Evolutionary conservation across 2,888 invertebrate species (phyloP).

Genomic region (Cephalotes varians): DNA sequence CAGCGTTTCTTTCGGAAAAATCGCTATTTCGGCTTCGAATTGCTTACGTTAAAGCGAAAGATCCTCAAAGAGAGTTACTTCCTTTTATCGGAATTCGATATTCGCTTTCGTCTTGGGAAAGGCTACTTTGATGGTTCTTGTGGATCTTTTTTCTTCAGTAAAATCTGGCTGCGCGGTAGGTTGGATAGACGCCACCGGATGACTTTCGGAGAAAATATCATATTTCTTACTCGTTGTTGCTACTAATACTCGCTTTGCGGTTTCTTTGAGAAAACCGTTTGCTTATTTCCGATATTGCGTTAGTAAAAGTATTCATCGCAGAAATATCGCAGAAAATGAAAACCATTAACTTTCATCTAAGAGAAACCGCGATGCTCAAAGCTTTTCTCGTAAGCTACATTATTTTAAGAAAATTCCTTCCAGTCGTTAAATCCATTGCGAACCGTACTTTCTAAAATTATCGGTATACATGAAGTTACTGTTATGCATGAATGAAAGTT

Average conservation of each 20-base stretch:
- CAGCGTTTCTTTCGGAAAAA: slow-evolving; percentile 56
- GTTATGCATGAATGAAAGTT: slow-evolving; percentile 26
- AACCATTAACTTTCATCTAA: slow-evolving; percentile 62
- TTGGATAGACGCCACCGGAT: slow-evolving; percentile 54
- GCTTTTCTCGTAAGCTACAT: slow-evolving; percentile 50
- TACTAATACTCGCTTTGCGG: slow-evolving; percentile 59
- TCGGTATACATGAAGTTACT: background rate
- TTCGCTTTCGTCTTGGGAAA: slow-evolving; percentile 74
- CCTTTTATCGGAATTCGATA: slow-evolving; percentile 81
- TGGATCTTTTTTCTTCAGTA: slow-evolving; percentile 63
- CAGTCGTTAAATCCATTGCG: background rate
- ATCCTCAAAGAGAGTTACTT: slow-evolving; percentile 79
- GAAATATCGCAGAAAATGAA: slow-evolving; percentile 45
- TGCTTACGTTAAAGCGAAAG: slow-evolving; percentile 76
- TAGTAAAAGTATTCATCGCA: slow-evolving; percentile 27
- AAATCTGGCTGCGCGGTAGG: slow-evolving; percentile 59
- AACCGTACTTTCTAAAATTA: slow-evolving; percentile 16
- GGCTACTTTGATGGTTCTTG: slow-evolving; percentile 69
- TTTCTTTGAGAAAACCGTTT: slow-evolving; percentile 44
- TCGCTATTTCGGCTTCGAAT: slow-evolving; percentile 69
- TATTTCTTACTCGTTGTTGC: slow-evolving; percentile 59
- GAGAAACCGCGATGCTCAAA: slow-evolving; percentile 26
- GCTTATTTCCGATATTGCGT: slow-evolving; percentile 2
- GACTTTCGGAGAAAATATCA: slow-evolving; percentile 52
- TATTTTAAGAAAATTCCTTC: slow-evolving; percentile 55